Percentiles rank a stretch among this genome's conserved stretches.
These are phyloP conservation scores for Odobenus rosmarus DNA, from an alignment of 2,113 vertebrate species.

Conservation along the genomic window DNA sequence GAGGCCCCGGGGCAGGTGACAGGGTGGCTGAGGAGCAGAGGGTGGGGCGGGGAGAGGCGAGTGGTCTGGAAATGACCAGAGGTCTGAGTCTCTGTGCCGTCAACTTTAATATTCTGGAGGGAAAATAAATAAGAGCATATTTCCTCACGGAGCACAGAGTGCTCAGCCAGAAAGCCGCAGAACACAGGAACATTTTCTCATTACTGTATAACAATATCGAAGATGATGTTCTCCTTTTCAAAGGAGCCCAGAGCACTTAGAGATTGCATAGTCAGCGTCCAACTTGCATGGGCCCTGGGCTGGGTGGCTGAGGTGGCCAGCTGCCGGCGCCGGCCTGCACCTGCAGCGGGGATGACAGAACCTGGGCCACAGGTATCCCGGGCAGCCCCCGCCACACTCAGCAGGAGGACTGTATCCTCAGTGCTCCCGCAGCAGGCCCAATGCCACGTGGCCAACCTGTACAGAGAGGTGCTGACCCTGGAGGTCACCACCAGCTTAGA, in stretches of 20 bases:
- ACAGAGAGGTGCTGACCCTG: background rate
- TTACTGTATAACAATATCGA: slow-evolving; percentile 52
- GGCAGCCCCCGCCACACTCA: background rate
- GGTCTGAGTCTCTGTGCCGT: slow-evolving; percentile 1
- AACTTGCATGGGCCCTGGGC: background rate
- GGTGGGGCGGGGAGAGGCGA: background rate
- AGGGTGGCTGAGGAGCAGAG: background rate
- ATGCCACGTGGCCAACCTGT: rapidly evolving
- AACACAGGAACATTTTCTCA: slow-evolving; percentile 35
- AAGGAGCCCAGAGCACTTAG: slow-evolving; percentile 47
- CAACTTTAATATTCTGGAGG: slow-evolving; percentile 3
- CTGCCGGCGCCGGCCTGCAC: background rate
- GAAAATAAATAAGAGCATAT: slow-evolving; percentile 21
- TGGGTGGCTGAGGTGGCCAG: background rate
- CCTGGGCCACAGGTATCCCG: background rate
- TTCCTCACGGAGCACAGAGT: slow-evolving; percentile 20
- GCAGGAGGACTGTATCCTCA: background rate
- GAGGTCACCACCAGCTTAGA: background rate
- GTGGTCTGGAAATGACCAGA: background rate
- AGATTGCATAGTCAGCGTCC: background rate
- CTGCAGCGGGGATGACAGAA: background rate
- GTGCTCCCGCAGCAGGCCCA: background rate
- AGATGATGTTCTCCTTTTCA: slow-evolving; percentile 15
- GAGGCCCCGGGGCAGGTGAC: background rate
- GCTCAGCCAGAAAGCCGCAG: slow-evolving; percentile 38